Evolutionary conservation across 2,888 invertebrate genomes (phyloP), one percentile per base, ranked within the genome.

Genomic region (Neoaliturus tenellus): DNA sequence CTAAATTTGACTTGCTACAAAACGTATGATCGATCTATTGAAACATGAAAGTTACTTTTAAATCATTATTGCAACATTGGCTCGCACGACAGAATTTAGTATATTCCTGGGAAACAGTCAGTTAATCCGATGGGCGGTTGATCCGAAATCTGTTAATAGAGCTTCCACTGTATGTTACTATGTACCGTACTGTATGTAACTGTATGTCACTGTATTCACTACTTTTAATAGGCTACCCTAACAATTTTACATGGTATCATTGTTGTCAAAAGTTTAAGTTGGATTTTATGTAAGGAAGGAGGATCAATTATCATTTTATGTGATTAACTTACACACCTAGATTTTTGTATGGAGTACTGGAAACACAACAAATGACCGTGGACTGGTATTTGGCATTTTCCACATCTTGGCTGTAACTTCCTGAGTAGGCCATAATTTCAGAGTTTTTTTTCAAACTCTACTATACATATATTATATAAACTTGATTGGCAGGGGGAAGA

Each of bases 401-500:
- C 80, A 80, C 80, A 80, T 80, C 62, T 80, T 80, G 4, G 58
- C 35, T 20, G 39, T 31, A 6, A 80, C 35, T 5, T 58, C 62
- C 35, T 80, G 1, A 20, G 62, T 35, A 39, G 31, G 0, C 80
- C 80, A 80, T 1, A 31, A 3, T 80, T 62, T 31, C 1, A 80
- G n/a, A 39, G n/a, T n/a, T n/a, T 33, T 0, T n/a, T 80, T 10
- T 20, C 51, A 51, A 80, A 80, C 35, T 80, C 62, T n/a, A 80
- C 23, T 23, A 8, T 25, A 58, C 3, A 35, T 23, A 58, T 80
- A 14, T 80, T 80, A 0, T 35, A 62, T 0, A 20, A 35, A 17
- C 20, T 80, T 31, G 80, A 80, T 62, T 58, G 10, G 62, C 62
- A 80, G 12, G 80, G 80, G 12, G 4, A 20, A 8, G 39, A 20